phyloP scores from a whole-genome alignment of 2,113 vertebrate genomes.

The Dipodomys stephensi region DNA sequence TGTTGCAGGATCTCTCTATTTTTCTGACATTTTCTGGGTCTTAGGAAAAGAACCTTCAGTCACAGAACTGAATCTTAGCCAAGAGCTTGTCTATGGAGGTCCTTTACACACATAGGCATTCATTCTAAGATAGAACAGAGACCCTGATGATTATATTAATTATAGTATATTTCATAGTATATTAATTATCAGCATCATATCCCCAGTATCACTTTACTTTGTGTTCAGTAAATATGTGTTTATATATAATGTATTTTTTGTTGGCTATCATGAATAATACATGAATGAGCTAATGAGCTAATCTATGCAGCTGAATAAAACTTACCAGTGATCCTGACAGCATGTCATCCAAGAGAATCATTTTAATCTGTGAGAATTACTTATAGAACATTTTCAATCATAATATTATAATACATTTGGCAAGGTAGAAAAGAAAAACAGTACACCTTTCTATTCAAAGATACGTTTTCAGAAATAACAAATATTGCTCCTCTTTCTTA shows the following conservation, averaged over 20 bases:
- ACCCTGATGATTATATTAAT: no score
- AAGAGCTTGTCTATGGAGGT: background rate
- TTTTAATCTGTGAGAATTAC: constrained; percentile 38
- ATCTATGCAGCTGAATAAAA: background rate
- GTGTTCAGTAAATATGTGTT: background rate
- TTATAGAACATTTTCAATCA: background rate
- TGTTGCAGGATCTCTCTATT: background rate
- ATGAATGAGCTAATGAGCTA: background rate
- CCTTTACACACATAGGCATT: background rate
- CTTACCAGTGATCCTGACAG: background rate
- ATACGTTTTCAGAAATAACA: background rate
- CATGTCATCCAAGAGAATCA: background rate
- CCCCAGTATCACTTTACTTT: background rate
- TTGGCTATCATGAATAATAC: background rate
- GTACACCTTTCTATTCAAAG: background rate
- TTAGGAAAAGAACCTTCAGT: background rate
- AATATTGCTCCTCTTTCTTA: background rate
- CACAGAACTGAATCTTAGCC: background rate
- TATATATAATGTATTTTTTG: background rate
- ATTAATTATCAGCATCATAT: background rate
- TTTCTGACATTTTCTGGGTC: background rate
- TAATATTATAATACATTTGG: constrained; percentile 1
- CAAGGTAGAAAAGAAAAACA: constrained; percentile 16
- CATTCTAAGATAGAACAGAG: background rate
- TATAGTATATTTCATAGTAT: no score